Conservation (phyloP, 2,797 vertebrate genomes). For the Agapornis canus region DNA sequence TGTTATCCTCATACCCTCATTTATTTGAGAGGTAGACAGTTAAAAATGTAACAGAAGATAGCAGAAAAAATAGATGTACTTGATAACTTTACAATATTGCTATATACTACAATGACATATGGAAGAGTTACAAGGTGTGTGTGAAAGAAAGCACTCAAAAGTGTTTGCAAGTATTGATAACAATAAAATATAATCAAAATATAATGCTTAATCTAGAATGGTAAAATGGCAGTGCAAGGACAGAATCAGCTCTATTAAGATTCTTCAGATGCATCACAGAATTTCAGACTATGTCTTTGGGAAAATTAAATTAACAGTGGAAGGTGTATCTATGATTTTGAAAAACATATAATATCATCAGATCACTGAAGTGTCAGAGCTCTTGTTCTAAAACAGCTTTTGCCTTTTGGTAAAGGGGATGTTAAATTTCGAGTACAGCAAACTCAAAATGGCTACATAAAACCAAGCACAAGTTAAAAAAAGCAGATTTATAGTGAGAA, state of each 20-base stretch:
- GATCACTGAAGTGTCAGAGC: neutral
- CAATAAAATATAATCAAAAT: neutral
- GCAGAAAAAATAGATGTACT: neutral
- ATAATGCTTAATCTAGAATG: neutral
- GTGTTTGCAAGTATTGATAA: neutral
- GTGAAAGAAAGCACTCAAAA: neutral
- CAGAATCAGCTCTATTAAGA: neutral
- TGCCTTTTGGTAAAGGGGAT: conserved; percentile 13
- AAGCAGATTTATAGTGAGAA: conserved; percentile 63
- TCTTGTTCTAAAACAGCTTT: conserved; percentile 7
- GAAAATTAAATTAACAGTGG: conserved; percentile 4
- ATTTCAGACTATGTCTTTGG: neutral
- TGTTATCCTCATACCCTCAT: neutral
- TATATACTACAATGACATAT: neutral
- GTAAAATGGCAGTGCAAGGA: neutral
- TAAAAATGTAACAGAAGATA: neutral
- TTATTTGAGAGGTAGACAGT: neutral
- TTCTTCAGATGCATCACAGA: neutral
- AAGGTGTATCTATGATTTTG: neutral
- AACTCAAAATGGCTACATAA: conserved; percentile 51
- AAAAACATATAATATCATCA: neutral
- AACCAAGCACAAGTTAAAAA: conserved; percentile 45
- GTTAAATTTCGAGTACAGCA: conserved; percentile 30
- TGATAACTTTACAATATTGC: neutral
- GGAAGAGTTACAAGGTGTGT: neutral